These are phyloP conservation scores for Marcusenius ussheri DNA, from an alignment of 2,113 vertebrate genomes.

Conservation along the genomic window DNA sequence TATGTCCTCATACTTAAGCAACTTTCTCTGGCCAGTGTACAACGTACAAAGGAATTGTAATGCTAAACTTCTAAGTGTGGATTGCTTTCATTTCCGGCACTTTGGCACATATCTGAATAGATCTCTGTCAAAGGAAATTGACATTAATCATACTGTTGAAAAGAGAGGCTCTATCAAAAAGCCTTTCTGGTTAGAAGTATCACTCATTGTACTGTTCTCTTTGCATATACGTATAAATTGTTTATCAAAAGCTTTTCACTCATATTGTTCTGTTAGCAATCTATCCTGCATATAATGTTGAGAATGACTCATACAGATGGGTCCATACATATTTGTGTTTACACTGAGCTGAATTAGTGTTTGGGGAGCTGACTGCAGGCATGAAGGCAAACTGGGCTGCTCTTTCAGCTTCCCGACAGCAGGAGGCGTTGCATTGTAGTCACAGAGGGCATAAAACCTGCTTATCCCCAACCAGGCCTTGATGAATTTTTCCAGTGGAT, in stretches of 20 bases:
- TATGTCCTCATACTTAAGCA: conserved; percentile 39
- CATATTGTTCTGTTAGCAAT: background rate
- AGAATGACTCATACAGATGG: background rate
- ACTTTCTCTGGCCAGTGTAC: conserved; percentile 8
- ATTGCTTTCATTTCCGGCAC: background rate
- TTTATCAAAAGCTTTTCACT: background rate
- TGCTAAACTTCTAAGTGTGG: background rate
- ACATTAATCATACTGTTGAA: conserved; percentile 4
- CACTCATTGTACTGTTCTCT: background rate
- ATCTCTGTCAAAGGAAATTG: conserved; percentile 5
- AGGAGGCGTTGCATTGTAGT: background rate
- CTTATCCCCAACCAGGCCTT: background rate
- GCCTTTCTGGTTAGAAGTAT: background rate
- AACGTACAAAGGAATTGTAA: background rate
- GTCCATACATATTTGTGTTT: background rate
- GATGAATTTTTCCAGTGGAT: background rate
- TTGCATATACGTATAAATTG: background rate
- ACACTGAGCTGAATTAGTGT: background rate
- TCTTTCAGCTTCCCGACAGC: background rate
- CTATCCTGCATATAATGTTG: background rate
- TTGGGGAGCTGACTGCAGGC: background rate
- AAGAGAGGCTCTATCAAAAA: background rate
- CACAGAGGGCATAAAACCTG: background rate
- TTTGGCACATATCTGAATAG: background rate
- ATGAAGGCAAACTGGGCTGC: background rate